Evolutionary conservation across 2,888 invertebrate genomes (phyloP), one percentile per base, ranked within the genome.

Genomic region (Limnephilus rhombicus): DNA sequence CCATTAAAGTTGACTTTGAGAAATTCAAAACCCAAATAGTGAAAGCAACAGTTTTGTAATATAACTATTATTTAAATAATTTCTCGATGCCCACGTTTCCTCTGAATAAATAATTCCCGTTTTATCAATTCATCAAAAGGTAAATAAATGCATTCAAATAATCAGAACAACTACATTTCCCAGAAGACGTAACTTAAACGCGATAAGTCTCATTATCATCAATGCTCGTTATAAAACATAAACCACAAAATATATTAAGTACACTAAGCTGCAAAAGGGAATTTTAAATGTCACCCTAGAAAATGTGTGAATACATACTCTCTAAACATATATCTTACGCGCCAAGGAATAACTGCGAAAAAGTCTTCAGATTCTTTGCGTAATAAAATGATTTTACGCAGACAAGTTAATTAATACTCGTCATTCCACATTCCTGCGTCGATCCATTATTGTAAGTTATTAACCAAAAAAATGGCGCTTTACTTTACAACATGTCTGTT

Each of bases 361-460:
- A 53, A 68, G 7, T 68, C 24, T 68, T 68, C 24, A 9, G 24
- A 68, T 68, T 68, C 24, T 68, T 68, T n/a, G 68, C 68, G 9
- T 68, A 68, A n/a, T 68, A 68, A 68, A 68, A 68, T 68, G 68
- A n/a, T 68, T 68, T 68, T 68, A 68, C 68, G 68, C 68, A 24
- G 68, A 68, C 68, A 68, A 68, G n/a, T 68, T n/a, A 68, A 68
- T 68, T n/a, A 68, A 68, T 68, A 68, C 68, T 68, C n/a, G 68
- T 68, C 68, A 24, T 24, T 68, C 68, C 24, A n/a, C 68, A 68
- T 68, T 68, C 68, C 68, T n/a, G 68, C 9, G 68, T 24, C 68
- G 68, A 24, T 68, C 24, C 24, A 68, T 68, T 68, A 68, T 68
- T 68, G 68, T 68, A 68, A 68, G 9, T 68, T 68, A 68, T 68